A percentile compares a stretch with the other conserved stretches of the same genome.
These are phyloP conservation scores for Leptosomus discolor DNA, from an alignment of 2,113 vertebrate species.

Conservation along the genomic window DNA sequence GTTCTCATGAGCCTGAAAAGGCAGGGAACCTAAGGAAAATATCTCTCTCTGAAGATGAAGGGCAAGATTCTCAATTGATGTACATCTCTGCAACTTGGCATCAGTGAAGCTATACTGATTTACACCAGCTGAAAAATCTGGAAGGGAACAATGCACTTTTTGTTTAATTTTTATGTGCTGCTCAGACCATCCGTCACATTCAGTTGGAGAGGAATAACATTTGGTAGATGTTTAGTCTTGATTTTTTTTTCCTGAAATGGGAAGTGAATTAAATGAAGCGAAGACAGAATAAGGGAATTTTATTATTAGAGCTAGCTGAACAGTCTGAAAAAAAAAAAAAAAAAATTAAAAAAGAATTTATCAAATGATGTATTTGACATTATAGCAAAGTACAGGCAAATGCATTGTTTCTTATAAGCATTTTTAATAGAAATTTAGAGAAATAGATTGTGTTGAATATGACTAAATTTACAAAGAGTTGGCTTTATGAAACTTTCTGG, in stretches of 20 bases:
- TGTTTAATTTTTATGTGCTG: slow-evolving; percentile 54
- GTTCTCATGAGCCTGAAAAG: not conserved
- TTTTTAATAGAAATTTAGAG: not conserved
- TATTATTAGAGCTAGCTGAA: slow-evolving; percentile 33
- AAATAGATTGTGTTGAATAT: not conserved
- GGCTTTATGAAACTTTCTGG: not conserved
- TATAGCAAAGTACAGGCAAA: not conserved
- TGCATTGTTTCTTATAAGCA: not conserved
- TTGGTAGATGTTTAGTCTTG: slow-evolving; percentile 61
- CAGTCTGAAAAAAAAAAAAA: slow-evolving; percentile 4
- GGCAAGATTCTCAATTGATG: slow-evolving; percentile 23
- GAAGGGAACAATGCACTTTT: slow-evolving; percentile 58
- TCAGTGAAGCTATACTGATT: slow-evolving; percentile 32
- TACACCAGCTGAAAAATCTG: slow-evolving; percentile 62
- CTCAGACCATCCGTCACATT: slow-evolving; percentile 45
- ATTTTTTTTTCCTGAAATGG: slow-evolving; percentile 17
- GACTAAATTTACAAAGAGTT: not conserved
- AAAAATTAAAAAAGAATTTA: not conserved
- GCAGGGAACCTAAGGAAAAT: not conserved
- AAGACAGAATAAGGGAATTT: slow-evolving; percentile 30
- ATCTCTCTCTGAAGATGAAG: slow-evolving; percentile 22
- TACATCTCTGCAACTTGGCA: slow-evolving; percentile 49
- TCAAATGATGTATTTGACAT: slow-evolving; percentile 38
- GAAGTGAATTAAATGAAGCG: slow-evolving; percentile 42
- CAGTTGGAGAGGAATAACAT: slow-evolving; percentile 39